A percentile compares a stretch with the other conserved stretches of the same genome.
Evolutionary conservation across 1,140 invertebrate species (phyloP).

Genomic region (Heliconius nattereri): DNA sequence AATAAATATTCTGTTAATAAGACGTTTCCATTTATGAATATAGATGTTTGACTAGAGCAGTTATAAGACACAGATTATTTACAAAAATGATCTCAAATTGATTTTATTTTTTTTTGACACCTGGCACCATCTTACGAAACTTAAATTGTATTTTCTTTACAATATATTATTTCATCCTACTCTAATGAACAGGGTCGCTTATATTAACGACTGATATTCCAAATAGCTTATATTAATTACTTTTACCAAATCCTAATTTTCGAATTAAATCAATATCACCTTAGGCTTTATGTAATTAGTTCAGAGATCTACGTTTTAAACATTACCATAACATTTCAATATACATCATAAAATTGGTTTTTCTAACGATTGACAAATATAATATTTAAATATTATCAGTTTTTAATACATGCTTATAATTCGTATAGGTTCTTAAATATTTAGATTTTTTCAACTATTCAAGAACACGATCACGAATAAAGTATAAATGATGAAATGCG

Average conservation of each 20-base stretch:
- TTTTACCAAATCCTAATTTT: neutral
- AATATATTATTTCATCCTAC: slow-evolving; percentile 24
- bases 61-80: neutral
- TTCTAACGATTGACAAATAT: neutral
- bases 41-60: slow-evolving; percentile 22
- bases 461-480: neutral
- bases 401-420: neutral
- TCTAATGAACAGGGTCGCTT: slow-evolving; percentile 39
- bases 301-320: neutral
- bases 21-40: slow-evolving; percentile 11
- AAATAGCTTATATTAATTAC: slow-evolving; percentile 18
- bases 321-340: neutral
- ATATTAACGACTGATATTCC: slow-evolving; percentile 27
- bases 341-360: neutral
- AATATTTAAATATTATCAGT: slow-evolving; percentile 4
- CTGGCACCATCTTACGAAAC: neutral
- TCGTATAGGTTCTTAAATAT: slow-evolving; percentile 9
- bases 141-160: neutral
- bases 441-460: neutral
- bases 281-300: slow-evolving; percentile 5
- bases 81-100: neutral
- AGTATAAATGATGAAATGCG: neutral
- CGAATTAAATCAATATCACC: slow-evolving; percentile 15
- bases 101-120: neutral
- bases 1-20: slow-evolving; percentile 2